phyloP scores from a whole-genome alignment of 1,140 invertebrate genomes.

The Caenorhabditis inopinata region DNA sequence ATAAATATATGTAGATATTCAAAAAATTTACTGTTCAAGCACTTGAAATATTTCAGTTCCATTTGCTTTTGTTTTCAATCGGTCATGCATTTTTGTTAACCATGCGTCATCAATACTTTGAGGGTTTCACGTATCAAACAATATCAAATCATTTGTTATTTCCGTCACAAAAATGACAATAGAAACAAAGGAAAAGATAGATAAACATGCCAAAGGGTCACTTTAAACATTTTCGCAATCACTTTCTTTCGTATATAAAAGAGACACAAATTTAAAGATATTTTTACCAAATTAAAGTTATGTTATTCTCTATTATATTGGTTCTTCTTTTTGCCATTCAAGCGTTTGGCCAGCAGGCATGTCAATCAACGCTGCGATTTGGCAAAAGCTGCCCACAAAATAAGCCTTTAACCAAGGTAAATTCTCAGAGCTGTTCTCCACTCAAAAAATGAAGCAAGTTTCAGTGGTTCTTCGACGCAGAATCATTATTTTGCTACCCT shows the following conservation, averaged over 20 bases:
- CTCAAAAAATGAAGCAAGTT: background rate
- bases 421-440: background rate
- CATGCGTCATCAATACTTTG: too few species aligned
- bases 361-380: background rate
- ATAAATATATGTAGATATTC: too few species aligned
- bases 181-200: background rate
- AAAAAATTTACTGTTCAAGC: too few species aligned
- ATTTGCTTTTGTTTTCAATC: too few species aligned
- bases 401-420: background rate
- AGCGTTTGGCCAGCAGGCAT: background rate
- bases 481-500: background rate
- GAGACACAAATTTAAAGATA: too few species aligned
- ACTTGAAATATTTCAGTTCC: too few species aligned
- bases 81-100: too few species aligned
- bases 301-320: background rate
- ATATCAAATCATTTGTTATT: too few species aligned
- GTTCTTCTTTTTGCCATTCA: background rate
- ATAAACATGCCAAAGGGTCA: background rate
- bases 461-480: background rate
- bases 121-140: too few species aligned
- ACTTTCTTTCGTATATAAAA: too few species aligned
- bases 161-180: too few species aligned
- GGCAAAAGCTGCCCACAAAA: background rate
- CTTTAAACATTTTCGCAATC: constrained; percentile 19
- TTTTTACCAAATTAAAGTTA: background rate